phyloP scores from a whole-genome alignment of 2,113 vertebrate genomes.

The Camelus bactrianus region DNA sequence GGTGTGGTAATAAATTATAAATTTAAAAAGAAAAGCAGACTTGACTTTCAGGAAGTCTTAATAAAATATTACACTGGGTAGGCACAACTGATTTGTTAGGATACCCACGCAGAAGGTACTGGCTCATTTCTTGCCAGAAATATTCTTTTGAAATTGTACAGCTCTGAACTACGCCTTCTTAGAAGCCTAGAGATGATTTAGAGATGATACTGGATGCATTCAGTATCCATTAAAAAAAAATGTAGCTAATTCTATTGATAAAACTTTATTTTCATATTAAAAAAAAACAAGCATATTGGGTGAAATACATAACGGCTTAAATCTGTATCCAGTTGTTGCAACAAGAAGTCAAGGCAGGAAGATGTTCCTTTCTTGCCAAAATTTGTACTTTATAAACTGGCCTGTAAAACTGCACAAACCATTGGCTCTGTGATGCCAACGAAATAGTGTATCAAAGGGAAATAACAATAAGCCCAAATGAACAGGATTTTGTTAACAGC shows the following conservation, averaged over 20 bases:
- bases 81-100: not conserved
- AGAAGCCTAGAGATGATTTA: constrained; percentile 6
- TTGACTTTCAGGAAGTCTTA: not conserved
- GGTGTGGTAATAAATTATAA: not conserved
- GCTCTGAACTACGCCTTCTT: not conserved
- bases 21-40: constrained; percentile 24
- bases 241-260: not conserved
- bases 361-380: constrained; percentile 54
- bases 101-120: not conserved
- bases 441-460: constrained; percentile 27
- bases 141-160: constrained; percentile 4
- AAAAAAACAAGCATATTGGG: not conserved
- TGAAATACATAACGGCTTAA: not conserved
- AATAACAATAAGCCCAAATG: constrained; percentile 25
- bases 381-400: constrained; percentile 65
- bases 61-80: constrained; percentile 38
- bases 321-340: not conserved
- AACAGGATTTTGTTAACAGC: not conserved
- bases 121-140: constrained; percentile 26
- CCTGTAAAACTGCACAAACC: constrained; percentile 57
- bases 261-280: constrained; percentile 48
- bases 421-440: not conserved
- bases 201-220: not conserved
- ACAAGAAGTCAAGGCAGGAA: not conserved
- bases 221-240: not conserved